These are phyloP conservation scores for Notolabrus celidotus DNA, from an alignment of 2,797 vertebrate genomes.

Conservation along the genomic window DNA sequence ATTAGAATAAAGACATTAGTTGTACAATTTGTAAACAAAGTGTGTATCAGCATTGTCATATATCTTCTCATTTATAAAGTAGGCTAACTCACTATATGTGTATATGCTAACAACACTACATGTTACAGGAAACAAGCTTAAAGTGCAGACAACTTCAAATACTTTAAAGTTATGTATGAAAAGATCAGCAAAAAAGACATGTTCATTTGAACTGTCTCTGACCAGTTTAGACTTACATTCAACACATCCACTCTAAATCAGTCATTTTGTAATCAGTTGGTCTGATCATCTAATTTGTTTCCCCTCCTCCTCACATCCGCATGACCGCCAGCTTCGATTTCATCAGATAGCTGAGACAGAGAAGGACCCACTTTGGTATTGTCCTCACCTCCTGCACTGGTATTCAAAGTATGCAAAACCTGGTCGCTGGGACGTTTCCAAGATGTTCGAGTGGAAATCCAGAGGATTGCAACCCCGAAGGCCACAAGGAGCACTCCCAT, in stretches of 20 bases:
- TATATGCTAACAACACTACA: conserved; percentile 7
- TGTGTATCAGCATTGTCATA: not conserved
- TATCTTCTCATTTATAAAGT: conserved; percentile 1
- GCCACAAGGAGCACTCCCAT: conserved; percentile 90
- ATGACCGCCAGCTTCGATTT: conserved; percentile 73
- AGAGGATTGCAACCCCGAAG: conserved; percentile 90
- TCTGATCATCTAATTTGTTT: conserved; percentile 85
- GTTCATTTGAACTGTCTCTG: conserved; percentile 17
- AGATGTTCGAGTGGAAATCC: conserved; percentile 90
- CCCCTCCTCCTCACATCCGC: conserved; percentile 87
- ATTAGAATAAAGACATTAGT: conserved; percentile 9
- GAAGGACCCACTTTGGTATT: conserved; percentile 65
- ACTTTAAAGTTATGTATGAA: conserved; percentile 6
- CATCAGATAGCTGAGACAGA: conserved; percentile 74
- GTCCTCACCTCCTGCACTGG: conserved; percentile 66
- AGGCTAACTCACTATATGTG: not conserved
- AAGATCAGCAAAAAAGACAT: not conserved
- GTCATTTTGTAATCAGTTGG: conserved; percentile 72
- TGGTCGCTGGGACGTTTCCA: conserved; percentile 94
- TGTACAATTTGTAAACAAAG: conserved; percentile 19
- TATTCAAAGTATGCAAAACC: conserved; percentile 60
- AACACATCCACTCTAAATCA: conserved; percentile 50
- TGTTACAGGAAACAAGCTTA: not conserved
- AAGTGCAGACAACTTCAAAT: not conserved
- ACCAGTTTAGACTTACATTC: conserved; percentile 38